phyloP scores from a whole-genome alignment of 1,140 invertebrate genomes.

The Nasonia vitripennis region DNA sequence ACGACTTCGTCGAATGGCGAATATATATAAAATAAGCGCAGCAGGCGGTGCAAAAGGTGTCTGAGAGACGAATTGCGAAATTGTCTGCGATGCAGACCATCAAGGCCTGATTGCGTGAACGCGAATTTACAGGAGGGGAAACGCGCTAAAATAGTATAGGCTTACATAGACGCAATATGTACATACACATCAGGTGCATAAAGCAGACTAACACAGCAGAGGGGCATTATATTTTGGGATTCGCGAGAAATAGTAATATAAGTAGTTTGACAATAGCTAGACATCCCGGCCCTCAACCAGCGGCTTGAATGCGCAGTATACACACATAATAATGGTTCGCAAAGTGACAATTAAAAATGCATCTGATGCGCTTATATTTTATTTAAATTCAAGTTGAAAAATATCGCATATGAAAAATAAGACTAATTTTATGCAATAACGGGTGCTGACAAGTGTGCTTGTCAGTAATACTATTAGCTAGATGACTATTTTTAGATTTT shows the following conservation, averaged over 20 bases:
- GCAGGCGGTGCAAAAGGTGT: not conserved
- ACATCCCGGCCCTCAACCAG: no score
- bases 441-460: no score
- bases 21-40: no score
- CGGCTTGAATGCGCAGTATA: no score
- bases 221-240: conserved; percentile 17
- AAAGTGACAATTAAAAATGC: not conserved
- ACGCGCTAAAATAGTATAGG: conserved; percentile 16
- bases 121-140: conserved; percentile 17
- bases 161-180: not conserved
- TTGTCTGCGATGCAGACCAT: not conserved
- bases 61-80: not conserved
- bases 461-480: no score
- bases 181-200: not conserved
- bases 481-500: no score
- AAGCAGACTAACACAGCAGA: not conserved
- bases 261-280: not conserved
- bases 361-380: not conserved
- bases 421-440: no score
- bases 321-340: no score
- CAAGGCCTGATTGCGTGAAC: conserved; percentile 35
- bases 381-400: no score
- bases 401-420: no score
- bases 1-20: no score
- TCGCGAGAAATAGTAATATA: not conserved